Base-by-base conservation (phyloP, 2,113 vertebrate species). In the Microtus oregoni region DNA sequence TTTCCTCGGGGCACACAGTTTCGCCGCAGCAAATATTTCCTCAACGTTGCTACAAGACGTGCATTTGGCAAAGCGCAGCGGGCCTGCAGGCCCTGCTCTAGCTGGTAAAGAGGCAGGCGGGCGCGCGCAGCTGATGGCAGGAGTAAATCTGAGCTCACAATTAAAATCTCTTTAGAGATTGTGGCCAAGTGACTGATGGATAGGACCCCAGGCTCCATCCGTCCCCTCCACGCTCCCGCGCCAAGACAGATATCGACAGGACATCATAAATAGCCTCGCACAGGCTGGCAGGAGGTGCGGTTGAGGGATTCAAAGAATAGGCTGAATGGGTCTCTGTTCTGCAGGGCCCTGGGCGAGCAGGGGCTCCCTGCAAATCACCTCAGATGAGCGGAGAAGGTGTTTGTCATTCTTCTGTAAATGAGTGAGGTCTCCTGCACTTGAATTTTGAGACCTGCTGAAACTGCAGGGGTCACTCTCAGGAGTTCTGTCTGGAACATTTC, bases 91-190 rank as follows among this genome's bases (percentile, higher is more conserved):
- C 93, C 92, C 91, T 0, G 24, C 77, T 81, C 95, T 92, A 38
- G 13, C 93, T 10, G 1, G 92, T 90, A 91, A 97, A 94, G 94
- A 96, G 94, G 93, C 67, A 0, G 94, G 97, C 77, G 20, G 97
- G 94, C 14, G 6, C 19, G 0, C 58, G 0, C 94, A 32, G 44
- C 89, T 94, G 94, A 95, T 77, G 96, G 81, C 96, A 0, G 13
- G 93, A 97, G 96, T 98, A 96, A 96, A 96, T 97, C 97, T 96
- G 95, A 96, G 79, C 95, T 98, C 97, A 96, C 97, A 98, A 97
- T 97, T 98, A 98, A 97, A 96, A 98, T 97, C 96, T 97, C 95
- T 97, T 98, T 97, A 97, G 96, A 97, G 95, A 96, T 58, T 94
- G 95, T 92, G 95, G 97, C 96, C 97, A 86, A 94, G 97, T 96